phyloP scores from a whole-genome alignment of 2,797 vertebrate species.

The Hippocampus kuda region DNA sequence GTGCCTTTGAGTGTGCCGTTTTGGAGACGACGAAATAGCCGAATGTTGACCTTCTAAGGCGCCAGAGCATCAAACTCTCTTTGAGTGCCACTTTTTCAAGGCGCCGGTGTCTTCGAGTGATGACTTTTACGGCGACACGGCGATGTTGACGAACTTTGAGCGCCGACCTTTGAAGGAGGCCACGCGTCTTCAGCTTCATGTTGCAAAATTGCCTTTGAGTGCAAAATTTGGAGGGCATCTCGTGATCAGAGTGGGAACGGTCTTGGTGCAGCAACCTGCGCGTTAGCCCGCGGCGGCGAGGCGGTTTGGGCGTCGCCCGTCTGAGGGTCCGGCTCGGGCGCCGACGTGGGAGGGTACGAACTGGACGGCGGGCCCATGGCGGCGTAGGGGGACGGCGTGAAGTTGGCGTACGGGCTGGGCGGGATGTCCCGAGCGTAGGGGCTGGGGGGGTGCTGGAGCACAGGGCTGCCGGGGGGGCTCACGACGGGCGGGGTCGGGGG shows the following conservation, averaged over 20 bases:
- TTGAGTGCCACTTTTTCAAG: too few species aligned
- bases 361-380: conserved; percentile 25
- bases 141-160: neutral
- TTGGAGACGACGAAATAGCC: too few species aligned
- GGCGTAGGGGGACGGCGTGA: conserved; percentile 49
- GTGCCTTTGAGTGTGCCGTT: too few species aligned
- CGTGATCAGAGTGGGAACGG: neutral
- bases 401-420: conserved; percentile 55
- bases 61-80: too few species aligned
- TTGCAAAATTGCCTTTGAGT: neutral
- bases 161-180: neutral
- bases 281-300: conserved; percentile 14
- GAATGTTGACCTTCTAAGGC: too few species aligned
- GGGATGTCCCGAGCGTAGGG: conserved; percentile 40
- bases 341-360: conserved; percentile 30
- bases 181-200: too few species aligned
- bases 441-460: conserved; percentile 47
- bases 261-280: conserved; percentile 37
- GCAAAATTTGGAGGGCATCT: neutral
- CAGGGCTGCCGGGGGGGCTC: conserved; percentile 57
- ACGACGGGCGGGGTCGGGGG: conserved; percentile 52
- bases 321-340: conserved; percentile 14
- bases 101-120: too few species aligned
- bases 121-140: too few species aligned
- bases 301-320: conserved; percentile 14